A percentile compares a stretch with the other conserved stretches of the same genome.
These are phyloP conservation scores for Ryuthela nishihirai DNA, from an alignment of 2,888 invertebrate species.

Conservation along the genomic window DNA sequence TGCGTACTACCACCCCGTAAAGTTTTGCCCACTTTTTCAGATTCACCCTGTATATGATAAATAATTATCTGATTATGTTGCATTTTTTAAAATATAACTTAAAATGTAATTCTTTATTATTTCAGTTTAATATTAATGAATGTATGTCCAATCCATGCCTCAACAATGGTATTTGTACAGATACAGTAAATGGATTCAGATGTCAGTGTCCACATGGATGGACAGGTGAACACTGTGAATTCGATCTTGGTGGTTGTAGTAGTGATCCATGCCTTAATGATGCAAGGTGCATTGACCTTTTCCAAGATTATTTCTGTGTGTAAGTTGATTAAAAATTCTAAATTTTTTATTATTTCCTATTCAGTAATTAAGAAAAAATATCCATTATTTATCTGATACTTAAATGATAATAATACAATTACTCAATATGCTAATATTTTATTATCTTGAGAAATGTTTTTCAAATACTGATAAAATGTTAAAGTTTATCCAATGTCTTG, in stretches of 20 bases:
- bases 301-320: constrained; percentile 89
- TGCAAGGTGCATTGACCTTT: constrained; percentile 83
- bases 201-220: constrained; percentile 81
- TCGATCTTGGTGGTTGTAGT: constrained; percentile 80
- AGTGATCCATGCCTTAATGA: constrained; percentile 88
- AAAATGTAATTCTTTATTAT: constrained; percentile 3
- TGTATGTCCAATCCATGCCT: constrained; percentile 79
- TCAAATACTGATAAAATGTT: too few relatives aligned
- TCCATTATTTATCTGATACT: too few relatives aligned
- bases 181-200: constrained; percentile 76
- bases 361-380: background rate
- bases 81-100: background rate
- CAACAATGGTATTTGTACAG: constrained; percentile 80
- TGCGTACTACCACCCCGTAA: too few relatives aligned
- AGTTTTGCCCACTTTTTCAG: too few relatives aligned
- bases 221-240: constrained; percentile 79
- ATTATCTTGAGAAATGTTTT: too few relatives aligned
- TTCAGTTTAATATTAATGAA: constrained; percentile 72
- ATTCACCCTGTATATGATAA: too few relatives aligned
- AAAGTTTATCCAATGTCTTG: too few relatives aligned
- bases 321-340: too few relatives aligned
- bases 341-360: constrained; percentile 16
- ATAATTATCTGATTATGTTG: too few relatives aligned
- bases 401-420: too few relatives aligned
- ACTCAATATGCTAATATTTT: too few relatives aligned